These are phyloP conservation scores for Drosophila novamexicana DNA, from an alignment of 1,140 invertebrate genomes.

Conservation along the genomic window DNA sequence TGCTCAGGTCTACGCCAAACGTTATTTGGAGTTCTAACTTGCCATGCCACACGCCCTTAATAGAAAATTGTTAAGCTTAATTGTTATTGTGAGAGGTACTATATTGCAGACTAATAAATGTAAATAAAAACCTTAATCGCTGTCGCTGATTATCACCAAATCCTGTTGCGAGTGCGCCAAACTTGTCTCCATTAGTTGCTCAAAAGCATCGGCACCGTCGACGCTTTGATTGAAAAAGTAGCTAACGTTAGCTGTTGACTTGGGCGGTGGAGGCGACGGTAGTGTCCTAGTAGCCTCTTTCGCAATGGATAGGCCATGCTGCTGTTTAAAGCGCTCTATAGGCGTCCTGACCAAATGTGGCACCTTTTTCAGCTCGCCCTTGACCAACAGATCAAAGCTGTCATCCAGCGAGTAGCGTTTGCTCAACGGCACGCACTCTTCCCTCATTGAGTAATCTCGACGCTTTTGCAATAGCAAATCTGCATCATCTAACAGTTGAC, in stretches of 20 bases:
- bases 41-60: slow-evolving; percentile 13
- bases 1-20: slow-evolving; percentile 85
- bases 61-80: slow-evolving; percentile 25
- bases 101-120: slow-evolving; percentile 37
- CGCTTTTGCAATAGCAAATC: slow-evolving; percentile 51
- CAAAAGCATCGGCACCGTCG: slow-evolving; percentile 59
- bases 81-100: slow-evolving; percentile 33
- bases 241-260: slow-evolving; percentile 51
- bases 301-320: slow-evolving; percentile 36
- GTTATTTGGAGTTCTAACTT: slow-evolving; percentile 52
- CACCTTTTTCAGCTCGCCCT: slow-evolving; percentile 38
- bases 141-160: slow-evolving; percentile 37
- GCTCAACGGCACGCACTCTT: slow-evolving; percentile 21
- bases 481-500: slow-evolving; percentile 34
- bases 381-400: slow-evolving; percentile 73
- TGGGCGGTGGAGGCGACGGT: slow-evolving; percentile 14
- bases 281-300: slow-evolving; percentile 5
- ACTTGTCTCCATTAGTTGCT: slow-evolving; percentile 70
- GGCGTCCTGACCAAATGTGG: slow-evolving; percentile 38
- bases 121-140: slow-evolving; percentile 29
- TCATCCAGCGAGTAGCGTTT: slow-evolving; percentile 65
- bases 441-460: slow-evolving; percentile 47
- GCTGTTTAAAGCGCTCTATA: slow-evolving; percentile 61
- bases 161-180: slow-evolving; percentile 33
- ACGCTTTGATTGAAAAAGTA: slow-evolving; percentile 69